Base-by-base conservation (phyloP, 2,888 invertebrate species). In the Drosophila hawaiiensis region DNA sequence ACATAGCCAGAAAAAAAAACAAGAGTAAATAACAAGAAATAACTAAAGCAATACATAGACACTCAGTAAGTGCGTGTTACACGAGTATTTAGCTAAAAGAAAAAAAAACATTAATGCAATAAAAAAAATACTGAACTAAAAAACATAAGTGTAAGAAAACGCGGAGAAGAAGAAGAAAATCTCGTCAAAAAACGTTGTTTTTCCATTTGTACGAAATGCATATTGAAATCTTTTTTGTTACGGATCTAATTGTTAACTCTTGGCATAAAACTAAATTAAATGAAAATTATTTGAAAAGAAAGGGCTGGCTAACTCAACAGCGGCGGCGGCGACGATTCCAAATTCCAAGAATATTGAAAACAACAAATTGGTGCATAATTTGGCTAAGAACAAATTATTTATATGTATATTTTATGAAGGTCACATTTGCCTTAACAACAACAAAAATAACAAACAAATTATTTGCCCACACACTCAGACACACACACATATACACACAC, bases 11-110 rank as follows among this genome's bases (percentile, higher is more conserved):
- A 82, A 75, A 69, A 31, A 29, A 60, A 14, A 59, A 67, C 54
- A 59, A 72, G 63, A 61, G 59, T 54, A 65, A 64, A 73, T 52
- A 56, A 71, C 74, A 59, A 71, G 73, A 71, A 74, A 70, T 65
- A 76, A 81, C 89, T 84, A 84, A 85, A 85, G 90, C 90, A 85
- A 85, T 89, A 85, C 85, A 89, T 85, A 87, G 87, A 85, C 84
- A 85, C 90, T 85, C 87, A 80, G 76, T 84, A 84, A 75, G 76
- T 87, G 87, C 83, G 85, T 83, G 86, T 81, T 86, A 89, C 84
- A 84, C 82, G 76, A 87, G 73, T 84, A 83, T 83, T 82, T 83
- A 87, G 85, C 77, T 78, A 84, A 82, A 4, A 41, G 55, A 80
- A 76, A 60, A 61, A 61, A 54, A 52, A 59, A 56, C 58, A 62